Evolutionary conservation across 2,888 invertebrate species (phyloP).

Genomic region (Neoaliturus tenellus): DNA sequence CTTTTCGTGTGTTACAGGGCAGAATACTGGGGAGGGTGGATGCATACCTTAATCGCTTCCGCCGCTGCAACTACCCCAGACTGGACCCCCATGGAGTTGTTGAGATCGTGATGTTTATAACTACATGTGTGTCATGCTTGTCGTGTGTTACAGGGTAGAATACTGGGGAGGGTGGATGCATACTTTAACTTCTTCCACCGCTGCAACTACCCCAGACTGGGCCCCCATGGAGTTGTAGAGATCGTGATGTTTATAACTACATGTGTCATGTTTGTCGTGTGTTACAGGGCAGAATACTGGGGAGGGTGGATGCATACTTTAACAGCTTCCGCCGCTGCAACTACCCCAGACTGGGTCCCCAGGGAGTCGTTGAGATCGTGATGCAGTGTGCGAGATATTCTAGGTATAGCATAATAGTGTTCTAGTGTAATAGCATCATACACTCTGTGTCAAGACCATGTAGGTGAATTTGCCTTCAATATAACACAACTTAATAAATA

Average conservation of each 20-base stretch:
- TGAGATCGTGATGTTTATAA: too few species aligned
- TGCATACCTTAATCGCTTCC: slow-evolving; percentile 76
- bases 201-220: slow-evolving; percentile 77
- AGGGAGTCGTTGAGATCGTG: slow-evolving; percentile 75
- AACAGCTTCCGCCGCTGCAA: slow-evolving; percentile 79
- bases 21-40: slow-evolving; percentile 72
- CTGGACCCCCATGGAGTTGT: too few species aligned
- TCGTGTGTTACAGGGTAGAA: slow-evolving; percentile 75
- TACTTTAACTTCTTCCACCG: background rate
- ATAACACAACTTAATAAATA: too few species aligned
- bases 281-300: slow-evolving; percentile 62
- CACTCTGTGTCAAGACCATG: too few species aligned
- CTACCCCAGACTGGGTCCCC: slow-evolving; percentile 76
- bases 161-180: background rate
- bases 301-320: slow-evolving; percentile 74
- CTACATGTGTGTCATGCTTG: slow-evolving; percentile 76
- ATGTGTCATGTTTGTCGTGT: slow-evolving; percentile 75
- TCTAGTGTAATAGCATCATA: too few species aligned
- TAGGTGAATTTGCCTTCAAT: too few species aligned
- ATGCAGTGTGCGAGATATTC: slow-evolving; percentile 81
- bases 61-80: too few species aligned
- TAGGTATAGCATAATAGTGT: slow-evolving; percentile 71
- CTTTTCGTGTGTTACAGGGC: too few species aligned
- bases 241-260: too few species aligned
- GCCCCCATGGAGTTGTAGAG: too few species aligned